Evolutionary conservation across 2,797 vertebrate species (phyloP).

Genomic region (Brachymystax lenok): DNA sequence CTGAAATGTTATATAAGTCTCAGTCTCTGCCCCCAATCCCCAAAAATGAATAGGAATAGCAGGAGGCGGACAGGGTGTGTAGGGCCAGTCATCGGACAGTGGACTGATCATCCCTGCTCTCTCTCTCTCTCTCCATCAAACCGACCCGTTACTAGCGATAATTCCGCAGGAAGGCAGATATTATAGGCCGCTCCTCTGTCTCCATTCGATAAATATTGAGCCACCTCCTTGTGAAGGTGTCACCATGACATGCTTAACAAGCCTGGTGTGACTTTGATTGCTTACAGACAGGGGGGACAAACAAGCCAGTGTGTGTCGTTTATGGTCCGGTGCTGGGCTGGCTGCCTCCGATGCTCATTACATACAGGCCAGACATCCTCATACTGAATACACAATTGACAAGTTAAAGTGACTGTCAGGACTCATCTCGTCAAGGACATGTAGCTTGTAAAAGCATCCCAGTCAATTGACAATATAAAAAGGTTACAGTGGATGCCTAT

Average conservation of each 20-base stretch:
- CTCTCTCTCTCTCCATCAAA: neutral
- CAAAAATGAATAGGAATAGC: neutral
- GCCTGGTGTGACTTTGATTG: neutral
- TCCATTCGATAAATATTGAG: constrained; percentile 60
- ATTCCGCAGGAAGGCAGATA: neutral
- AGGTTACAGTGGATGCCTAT: neutral
- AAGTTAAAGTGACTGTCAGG: neutral
- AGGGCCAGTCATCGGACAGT: neutral
- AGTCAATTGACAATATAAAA: neutral
- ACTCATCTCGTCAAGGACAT: neutral
- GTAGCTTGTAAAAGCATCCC: neutral
- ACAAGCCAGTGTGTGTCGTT: constrained; percentile 1
- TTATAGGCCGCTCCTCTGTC: constrained; percentile 1
- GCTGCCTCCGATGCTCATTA: constrained; percentile 1
- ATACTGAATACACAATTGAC: neutral
- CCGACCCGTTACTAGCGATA: neutral
- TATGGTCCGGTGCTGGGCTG: neutral
- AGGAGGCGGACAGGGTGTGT: neutral
- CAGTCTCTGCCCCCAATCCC: neutral
- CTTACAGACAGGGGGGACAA: neutral
- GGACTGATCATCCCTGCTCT: neutral
- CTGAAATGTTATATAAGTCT: constrained; percentile 11
- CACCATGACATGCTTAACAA: constrained; percentile 10
- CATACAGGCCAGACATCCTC: constrained; percentile 1
- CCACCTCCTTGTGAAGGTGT: constrained; percentile 15